Percentiles rank a stretch among this genome's conserved stretches.
Conservation (phyloP, 2,797 vertebrate species). For the Acanthornis magna region DNA sequence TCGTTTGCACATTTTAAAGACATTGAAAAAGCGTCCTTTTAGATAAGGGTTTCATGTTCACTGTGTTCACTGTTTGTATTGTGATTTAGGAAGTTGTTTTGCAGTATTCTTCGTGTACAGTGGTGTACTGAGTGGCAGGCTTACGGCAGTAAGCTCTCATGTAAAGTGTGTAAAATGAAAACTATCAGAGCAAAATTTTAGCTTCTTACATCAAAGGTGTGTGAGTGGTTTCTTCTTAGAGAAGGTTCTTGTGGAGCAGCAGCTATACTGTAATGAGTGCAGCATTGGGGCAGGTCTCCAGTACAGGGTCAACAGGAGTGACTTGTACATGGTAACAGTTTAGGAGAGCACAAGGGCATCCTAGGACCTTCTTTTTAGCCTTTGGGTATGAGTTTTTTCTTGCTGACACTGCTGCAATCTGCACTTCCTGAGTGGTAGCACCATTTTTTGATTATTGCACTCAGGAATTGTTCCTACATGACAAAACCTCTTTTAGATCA, state of each 20-base stretch:
- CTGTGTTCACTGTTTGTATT: background rate
- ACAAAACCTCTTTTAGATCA: background rate
- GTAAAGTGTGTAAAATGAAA: background rate
- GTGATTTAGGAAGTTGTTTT: background rate
- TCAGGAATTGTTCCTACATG: background rate
- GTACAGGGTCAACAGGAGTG: background rate
- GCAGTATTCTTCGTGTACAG: background rate
- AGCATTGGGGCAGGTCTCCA: fast-evolving
- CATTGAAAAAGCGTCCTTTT: background rate
- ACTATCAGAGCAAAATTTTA: background rate
- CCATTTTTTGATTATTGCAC: background rate
- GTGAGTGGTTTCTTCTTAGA: background rate
- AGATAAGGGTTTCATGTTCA: background rate
- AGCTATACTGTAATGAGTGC: fast-evolving
- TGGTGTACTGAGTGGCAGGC: background rate
- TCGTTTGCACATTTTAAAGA: background rate
- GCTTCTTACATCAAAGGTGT: background rate
- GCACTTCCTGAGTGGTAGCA: background rate
- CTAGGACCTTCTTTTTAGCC: background rate
- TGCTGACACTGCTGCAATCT: background rate
- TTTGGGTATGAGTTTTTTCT: background rate
- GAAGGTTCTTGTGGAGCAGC: background rate
- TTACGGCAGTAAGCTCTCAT: background rate
- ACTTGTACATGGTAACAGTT: background rate
- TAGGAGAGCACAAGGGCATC: background rate